Evolutionary conservation across 92 coral and sea anemone species (phyloP).

Genomic region (Meandrina meandrites): DNA sequence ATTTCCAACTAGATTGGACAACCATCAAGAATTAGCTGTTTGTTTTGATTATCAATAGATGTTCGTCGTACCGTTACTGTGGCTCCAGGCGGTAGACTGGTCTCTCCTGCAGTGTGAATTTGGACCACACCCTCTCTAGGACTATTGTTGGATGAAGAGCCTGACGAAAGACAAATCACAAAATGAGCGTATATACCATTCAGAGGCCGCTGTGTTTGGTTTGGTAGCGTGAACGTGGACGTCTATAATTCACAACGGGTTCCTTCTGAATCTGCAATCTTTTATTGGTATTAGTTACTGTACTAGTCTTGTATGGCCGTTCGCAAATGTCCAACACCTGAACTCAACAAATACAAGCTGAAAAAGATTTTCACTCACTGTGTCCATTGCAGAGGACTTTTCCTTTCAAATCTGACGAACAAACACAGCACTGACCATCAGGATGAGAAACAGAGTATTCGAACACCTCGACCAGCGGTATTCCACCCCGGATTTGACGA

Average conservation of each 20-base stretch:
- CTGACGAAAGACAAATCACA: not conserved
- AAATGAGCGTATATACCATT: not conserved
- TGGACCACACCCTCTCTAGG: conserved; percentile 78
- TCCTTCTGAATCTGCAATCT: too few species aligned
- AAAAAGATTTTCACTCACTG: conserved; percentile 8
- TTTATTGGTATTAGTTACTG: too few species aligned
- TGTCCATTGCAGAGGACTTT: conserved; percentile 46
- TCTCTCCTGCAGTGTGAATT: conserved; percentile 90
- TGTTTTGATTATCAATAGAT: too few species aligned
- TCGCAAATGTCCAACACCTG: too few species aligned
- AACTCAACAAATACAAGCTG: too few species aligned
- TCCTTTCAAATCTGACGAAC: conserved; percentile 40
- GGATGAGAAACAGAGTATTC: conserved; percentile 50
- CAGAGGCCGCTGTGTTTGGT: not conserved
- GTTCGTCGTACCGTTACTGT: conserved; percentile 92
- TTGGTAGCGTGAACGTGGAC: not conserved
- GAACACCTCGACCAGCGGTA: conserved; percentile 98
- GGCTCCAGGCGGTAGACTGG: conserved; percentile 90
- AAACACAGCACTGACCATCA: conserved; percentile 49
- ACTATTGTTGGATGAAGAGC: conserved; percentile 29
- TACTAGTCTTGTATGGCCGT: too few species aligned
- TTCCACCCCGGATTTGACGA: conserved; percentile 95
- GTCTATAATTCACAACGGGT: not conserved
- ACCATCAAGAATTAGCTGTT: too few species aligned
- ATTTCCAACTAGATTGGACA: too few species aligned